Base-by-base conservation (phyloP, 2,797 vertebrate genomes). In the Propithecus deckenii region DNA sequence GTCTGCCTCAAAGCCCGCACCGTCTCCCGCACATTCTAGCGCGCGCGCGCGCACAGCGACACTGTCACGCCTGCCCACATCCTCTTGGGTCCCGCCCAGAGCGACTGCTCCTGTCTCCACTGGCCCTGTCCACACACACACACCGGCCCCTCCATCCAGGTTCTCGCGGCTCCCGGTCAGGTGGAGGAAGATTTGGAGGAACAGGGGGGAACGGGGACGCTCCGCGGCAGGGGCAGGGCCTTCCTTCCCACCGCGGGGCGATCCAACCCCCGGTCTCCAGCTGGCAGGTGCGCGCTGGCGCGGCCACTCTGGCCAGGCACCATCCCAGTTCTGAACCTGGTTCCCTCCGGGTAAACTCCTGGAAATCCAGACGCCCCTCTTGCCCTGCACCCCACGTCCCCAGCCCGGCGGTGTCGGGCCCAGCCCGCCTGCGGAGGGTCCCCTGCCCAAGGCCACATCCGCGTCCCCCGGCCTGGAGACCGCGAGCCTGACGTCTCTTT, bases 401-500 rank as follows among this genome's bases (percentile, higher is more conserved):
- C 61, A 7, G 0, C 52, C 52, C 52, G 30, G 71, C 1, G 2
- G 15, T 41, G 46, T 89, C 17, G 7, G 43, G 9, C 55, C 75
- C 55, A 72, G 63, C 38, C 71, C 13, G 35, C 55, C 48, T 1
- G 9, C 10, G 1, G 30, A 76, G 65, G 38, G 10, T 48, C 41
- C 46, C 41, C n/a, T 52, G 38, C 67, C 6, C 50, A 8, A 83
- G 43, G 74, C 32, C 14, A 10, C 25, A 48, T 86, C 80, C 50
- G 35, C 78, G 59, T 78, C 69, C 35, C 20, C 25, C 0, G 12
- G 46, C n/a, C 57, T 61, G 48, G 57, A 96, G 71, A 63, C 59
- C 59, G 18, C 38, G 28, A 92, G 43, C 22, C 89, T 98, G 85
- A 97, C 8, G 20, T 71, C 63, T 85, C 78, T 83, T 72, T 89